Conservation (phyloP, 2,888 invertebrate genomes). For the Diadegma fenestrale region DNA sequence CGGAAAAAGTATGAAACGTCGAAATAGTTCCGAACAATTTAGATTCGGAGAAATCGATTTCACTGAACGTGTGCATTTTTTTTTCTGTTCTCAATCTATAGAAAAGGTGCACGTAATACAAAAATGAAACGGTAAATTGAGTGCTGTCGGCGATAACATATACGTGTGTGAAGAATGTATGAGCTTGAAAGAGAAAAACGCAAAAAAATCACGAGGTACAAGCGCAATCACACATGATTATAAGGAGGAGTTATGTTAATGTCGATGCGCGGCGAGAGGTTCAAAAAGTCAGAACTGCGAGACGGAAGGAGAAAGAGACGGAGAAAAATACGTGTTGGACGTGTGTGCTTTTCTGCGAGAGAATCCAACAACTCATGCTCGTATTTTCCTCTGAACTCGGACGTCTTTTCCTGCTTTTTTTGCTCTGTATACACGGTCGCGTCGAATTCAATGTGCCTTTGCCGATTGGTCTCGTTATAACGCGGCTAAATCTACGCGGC, state of each 20-base stretch:
- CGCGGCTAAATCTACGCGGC: conserved; percentile 21
- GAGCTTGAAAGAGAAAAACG: conserved; percentile 30
- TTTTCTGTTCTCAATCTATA: not conserved
- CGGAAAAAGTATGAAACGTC: not conserved
- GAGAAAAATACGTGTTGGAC: conserved; percentile 47
- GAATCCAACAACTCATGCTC: conserved; percentile 15
- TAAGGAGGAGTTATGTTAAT: conserved; percentile 71
- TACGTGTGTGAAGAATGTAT: not conserved
- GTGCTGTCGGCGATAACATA: not conserved
- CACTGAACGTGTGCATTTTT: not conserved
- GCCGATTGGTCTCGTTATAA: conserved; percentile 51
- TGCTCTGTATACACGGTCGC: conserved; percentile 56
- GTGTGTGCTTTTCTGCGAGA: conserved; percentile 10
- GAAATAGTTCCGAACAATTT: not conserved
- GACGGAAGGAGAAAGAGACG: conserved; percentile 30
- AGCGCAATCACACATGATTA: conserved; percentile 69
- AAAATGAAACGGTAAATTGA: not conserved
- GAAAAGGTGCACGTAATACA: not conserved
- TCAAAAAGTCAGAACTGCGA: conserved; percentile 35
- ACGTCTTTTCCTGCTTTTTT: conserved; percentile 24
- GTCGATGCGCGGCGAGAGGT: conserved; percentile 44
- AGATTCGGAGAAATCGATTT: not conserved
- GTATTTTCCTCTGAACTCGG: conserved; percentile 36
- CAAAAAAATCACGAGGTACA: conserved; percentile 35
- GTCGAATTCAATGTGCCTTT: conserved; percentile 67